Percentiles rank a stretch among this genome's conserved stretches.
Evolutionary conservation across 2,797 vertebrate species (phyloP).

Genomic region (Lycodopsis pacificus): DNA sequence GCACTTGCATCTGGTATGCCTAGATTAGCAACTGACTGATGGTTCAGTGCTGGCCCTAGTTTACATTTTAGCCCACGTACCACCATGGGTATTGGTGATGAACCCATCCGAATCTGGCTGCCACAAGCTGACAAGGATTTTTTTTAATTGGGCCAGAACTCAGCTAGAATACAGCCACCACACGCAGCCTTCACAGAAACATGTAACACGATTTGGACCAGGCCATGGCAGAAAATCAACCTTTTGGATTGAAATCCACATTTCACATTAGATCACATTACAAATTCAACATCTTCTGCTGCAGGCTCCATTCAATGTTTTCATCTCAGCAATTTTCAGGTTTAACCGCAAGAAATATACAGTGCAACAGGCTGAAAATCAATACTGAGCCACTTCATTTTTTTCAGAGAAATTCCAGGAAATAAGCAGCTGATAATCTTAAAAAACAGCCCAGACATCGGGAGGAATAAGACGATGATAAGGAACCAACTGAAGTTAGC

Average conservation of each 20-base stretch:
- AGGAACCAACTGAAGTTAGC: conserved; percentile 21
- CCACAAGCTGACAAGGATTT: neutral
- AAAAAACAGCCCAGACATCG: neutral
- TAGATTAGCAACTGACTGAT: conserved; percentile 33
- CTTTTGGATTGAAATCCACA: neutral
- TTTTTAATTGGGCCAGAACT: neutral
- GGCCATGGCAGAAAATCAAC: neutral
- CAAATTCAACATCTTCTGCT: neutral
- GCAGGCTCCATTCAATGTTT: neutral
- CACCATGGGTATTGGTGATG: conserved; percentile 10
- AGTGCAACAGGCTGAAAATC: conserved; percentile 1
- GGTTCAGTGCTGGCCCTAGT: neutral
- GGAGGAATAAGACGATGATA: conserved; percentile 9
- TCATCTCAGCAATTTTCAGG: neutral
- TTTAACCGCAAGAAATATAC: neutral
- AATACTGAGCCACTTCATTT: conserved; percentile 8
- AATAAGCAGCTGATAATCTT: conserved; percentile 14
- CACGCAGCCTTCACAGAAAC: neutral
- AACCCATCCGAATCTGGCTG: conserved; percentile 21
- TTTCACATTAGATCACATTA: conserved; percentile 7
- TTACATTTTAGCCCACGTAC: conserved; percentile 19
- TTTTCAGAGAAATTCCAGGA: conserved; percentile 3
- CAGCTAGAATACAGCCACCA: neutral
- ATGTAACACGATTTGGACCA: neutral
- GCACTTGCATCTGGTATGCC: conserved; percentile 23